Evolutionary conservation across 2,888 invertebrate genomes (phyloP).

Genomic region (Chrysomela aeneicollis): DNA sequence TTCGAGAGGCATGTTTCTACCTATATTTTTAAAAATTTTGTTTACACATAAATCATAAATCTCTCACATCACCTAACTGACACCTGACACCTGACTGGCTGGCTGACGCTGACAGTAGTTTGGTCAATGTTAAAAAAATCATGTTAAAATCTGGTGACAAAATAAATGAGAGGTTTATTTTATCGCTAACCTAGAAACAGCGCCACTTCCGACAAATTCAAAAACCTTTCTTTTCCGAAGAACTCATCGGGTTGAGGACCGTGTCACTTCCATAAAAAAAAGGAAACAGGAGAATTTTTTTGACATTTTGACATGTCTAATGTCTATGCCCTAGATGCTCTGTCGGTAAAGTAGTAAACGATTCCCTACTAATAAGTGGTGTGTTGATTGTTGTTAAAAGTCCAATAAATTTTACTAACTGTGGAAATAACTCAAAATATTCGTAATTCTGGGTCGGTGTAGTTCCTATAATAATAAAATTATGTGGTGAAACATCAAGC

Average conservation of each 20-base stretch:
- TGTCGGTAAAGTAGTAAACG: not conserved
- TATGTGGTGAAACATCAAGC: conserved; percentile 28
- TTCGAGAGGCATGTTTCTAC: conserved; percentile 29
- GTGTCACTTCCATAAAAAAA: not conserved
- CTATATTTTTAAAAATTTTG: too few species aligned
- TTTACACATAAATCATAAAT: too few species aligned
- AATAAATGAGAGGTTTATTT: too few species aligned
- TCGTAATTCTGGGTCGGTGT: conserved; percentile 15
- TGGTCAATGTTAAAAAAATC: too few species aligned
- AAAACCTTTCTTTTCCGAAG: too few species aligned
- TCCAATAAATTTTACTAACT: conserved; percentile 27
- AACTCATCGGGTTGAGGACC: too few species aligned
- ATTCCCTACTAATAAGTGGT: conserved; percentile 16
- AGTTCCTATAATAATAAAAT: conserved; percentile 23
- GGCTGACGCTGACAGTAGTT: too few species aligned
- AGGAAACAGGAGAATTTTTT: not conserved
- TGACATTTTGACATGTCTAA: not conserved
- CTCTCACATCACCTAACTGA: too few species aligned
- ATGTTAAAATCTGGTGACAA: too few species aligned
- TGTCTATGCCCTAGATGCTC: not conserved
- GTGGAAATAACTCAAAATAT: conserved; percentile 18
- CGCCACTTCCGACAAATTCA: too few species aligned
- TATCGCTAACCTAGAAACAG: too few species aligned
- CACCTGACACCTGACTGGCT: too few species aligned
- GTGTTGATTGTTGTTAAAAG: conserved; percentile 40